Percentiles rank a stretch among this genome's conserved stretches.
Evolutionary conservation across 2,888 invertebrate genomes (phyloP).

Genomic region (Eupithecia abbreviata): DNA sequence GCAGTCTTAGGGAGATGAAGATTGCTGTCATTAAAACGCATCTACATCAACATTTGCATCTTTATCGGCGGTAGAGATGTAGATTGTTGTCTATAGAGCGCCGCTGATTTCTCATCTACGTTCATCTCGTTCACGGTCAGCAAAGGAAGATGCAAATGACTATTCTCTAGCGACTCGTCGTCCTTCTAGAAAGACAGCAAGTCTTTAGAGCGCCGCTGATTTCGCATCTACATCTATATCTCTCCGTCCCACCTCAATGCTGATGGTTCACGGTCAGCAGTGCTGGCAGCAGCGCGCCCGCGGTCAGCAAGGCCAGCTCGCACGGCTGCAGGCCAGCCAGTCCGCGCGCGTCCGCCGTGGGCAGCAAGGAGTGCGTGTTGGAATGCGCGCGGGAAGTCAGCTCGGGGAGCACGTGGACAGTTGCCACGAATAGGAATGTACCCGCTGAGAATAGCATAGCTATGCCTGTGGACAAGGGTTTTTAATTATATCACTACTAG

Average conservation of each 20-base stretch:
- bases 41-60: too few relatives aligned
- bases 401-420: slow-evolving; percentile 99
- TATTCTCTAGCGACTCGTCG: too few relatives aligned
- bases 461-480: slow-evolving; percentile 82
- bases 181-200: too few relatives aligned
- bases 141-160: neutral
- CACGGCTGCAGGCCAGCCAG: slow-evolving; percentile 86
- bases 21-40: too few relatives aligned
- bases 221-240: too few relatives aligned
- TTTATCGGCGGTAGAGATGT: too few relatives aligned
- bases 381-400: slow-evolving; percentile 85
- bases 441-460: slow-evolving; percentile 99
- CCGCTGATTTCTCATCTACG: too few relatives aligned
- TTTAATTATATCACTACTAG: neutral
- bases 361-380: slow-evolving; percentile 71
- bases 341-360: slow-evolving; percentile 63
- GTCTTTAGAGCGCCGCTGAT: neutral
- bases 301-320: slow-evolving; percentile 92
- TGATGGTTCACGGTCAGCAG: slow-evolving; percentile 94
- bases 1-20: too few relatives aligned
- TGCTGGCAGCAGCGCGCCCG: slow-evolving; percentile 94
- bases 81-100: too few relatives aligned
- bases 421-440: slow-evolving; percentile 99
- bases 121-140: too few relatives aligned
- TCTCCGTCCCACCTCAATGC: neutral